Conservation (phyloP, 2,113 vertebrate genomes). For the Coturnix japonica region DNA sequence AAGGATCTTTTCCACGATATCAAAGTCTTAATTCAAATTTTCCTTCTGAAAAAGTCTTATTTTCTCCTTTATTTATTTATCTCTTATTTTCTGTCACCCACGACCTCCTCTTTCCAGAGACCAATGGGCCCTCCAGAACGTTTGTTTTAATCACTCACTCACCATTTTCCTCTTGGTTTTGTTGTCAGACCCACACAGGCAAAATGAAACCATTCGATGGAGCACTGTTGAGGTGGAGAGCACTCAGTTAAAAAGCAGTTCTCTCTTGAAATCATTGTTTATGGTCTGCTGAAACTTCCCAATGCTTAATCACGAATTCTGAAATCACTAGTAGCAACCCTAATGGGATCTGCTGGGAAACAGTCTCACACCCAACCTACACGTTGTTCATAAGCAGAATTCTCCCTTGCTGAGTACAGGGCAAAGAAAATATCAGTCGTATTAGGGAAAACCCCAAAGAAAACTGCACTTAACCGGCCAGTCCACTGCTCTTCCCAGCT, state of each 20-base stretch:
- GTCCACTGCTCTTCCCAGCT: neutral
- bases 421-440: neutral
- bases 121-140: neutral
- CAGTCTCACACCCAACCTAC: neutral
- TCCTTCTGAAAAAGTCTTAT: neutral
- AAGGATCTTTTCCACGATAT: neutral
- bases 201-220: slow-evolving; percentile 99
- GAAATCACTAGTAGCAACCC: neutral
- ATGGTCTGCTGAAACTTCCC: neutral
- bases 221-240: slow-evolving; percentile 83
- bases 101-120: neutral
- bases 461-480: neutral
- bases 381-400: neutral
- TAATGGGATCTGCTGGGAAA: neutral
- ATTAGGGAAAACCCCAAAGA: neutral
- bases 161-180: slow-evolving; percentile 99
- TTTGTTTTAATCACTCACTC: slow-evolving; percentile 54
- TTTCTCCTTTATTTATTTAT: neutral
- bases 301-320: neutral
- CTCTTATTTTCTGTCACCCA: neutral
- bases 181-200: slow-evolving; percentile 96
- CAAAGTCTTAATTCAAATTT: neutral
- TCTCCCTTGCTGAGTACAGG: neutral
- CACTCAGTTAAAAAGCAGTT: neutral
- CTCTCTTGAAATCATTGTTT: neutral